A percentile compares a stretch with the other conserved stretches of the same genome.
phyloP scores from a whole-genome alignment of 2,888 invertebrate genomes.

The Pandemis heparana region DNA sequence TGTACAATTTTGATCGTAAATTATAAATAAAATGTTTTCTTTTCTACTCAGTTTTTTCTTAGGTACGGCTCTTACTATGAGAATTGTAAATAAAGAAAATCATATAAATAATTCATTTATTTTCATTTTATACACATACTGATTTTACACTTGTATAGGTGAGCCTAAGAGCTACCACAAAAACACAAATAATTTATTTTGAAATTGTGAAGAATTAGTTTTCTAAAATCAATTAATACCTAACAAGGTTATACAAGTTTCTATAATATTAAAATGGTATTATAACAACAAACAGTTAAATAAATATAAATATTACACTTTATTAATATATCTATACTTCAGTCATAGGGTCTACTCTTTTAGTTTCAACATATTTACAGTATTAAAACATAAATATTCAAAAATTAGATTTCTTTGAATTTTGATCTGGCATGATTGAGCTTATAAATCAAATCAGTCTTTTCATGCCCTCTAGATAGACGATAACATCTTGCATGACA shows the following conservation, averaged over 20 bases:
- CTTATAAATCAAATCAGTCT: constrained; percentile 69
- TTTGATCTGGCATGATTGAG: constrained; percentile 57
- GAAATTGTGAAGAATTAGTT: constrained; percentile 9
- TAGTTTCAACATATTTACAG: constrained; percentile 45
- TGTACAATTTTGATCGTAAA: neutral
- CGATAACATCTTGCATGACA: constrained; percentile 25
- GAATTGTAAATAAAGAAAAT: constrained; percentile 37
- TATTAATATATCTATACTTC: constrained; percentile 29
- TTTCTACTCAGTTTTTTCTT: constrained; percentile 2
- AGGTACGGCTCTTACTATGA: neutral
- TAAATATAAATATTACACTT: constrained; percentile 37
- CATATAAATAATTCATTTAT: constrained; percentile 65
- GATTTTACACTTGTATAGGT: constrained; percentile 50
- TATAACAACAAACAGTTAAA: constrained; percentile 40
- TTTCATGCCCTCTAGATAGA: constrained; percentile 47
- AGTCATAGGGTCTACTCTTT: constrained; percentile 40
- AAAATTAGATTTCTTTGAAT: constrained; percentile 54
- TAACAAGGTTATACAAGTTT: constrained; percentile 30
- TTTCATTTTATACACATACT: constrained; percentile 56
- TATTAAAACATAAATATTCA: constrained; percentile 51
- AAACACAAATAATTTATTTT: constrained; percentile 43
- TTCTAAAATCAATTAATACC: constrained; percentile 23
- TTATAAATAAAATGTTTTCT: constrained; percentile 17
- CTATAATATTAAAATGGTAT: constrained; percentile 31
- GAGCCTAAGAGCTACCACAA: constrained; percentile 28